phyloP scores from a whole-genome alignment of 1,140 invertebrate species.

The Drosophila triauraria region DNA sequence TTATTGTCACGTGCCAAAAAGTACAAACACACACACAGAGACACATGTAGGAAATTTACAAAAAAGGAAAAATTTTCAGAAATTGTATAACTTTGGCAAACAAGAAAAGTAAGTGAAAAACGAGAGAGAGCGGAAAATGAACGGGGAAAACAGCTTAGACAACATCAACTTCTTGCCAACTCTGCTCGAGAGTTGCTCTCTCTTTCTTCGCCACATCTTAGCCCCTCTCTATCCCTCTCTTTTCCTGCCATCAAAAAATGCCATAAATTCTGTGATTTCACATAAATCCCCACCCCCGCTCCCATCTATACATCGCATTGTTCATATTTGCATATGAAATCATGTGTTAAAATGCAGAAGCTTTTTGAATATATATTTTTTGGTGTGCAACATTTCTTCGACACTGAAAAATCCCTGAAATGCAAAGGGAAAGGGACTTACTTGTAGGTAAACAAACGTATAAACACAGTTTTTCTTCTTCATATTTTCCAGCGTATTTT shows the following conservation, averaged over 20 bases:
- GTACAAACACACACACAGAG: conserved; percentile 59
- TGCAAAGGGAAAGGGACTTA: neutral
- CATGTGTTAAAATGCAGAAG: conserved; percentile 78
- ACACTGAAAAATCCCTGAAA: conserved; percentile 2
- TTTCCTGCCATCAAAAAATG: conserved; percentile 53
- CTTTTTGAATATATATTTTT: conserved; percentile 33
- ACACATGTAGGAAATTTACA: conserved; percentile 31
- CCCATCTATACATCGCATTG: conserved; percentile 41
- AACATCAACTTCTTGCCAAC: conserved; percentile 66
- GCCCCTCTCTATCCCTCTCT: neutral
- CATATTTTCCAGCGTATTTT: conserved; percentile 37
- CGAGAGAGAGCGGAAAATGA: conserved; percentile 40
- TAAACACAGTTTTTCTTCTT: conserved; percentile 28
- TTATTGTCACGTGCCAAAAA: conserved; percentile 81
- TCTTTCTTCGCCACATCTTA: conserved; percentile 2
- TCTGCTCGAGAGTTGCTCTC: conserved; percentile 22
- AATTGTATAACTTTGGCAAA: conserved; percentile 75
- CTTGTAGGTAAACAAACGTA: conserved; percentile 40
- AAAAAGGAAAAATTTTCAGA: conserved; percentile 23
- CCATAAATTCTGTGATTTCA: conserved; percentile 79
- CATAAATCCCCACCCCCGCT: conserved; percentile 48
- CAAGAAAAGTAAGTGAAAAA: conserved; percentile 72
- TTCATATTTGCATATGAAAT: conserved; percentile 82
- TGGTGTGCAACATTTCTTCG: conserved; percentile 50
- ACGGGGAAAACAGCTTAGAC: conserved; percentile 42